These are phyloP conservation scores for Phytoseiulus persimilis DNA, from an alignment of 2,888 invertebrate species.

Conservation along the genomic window DNA sequence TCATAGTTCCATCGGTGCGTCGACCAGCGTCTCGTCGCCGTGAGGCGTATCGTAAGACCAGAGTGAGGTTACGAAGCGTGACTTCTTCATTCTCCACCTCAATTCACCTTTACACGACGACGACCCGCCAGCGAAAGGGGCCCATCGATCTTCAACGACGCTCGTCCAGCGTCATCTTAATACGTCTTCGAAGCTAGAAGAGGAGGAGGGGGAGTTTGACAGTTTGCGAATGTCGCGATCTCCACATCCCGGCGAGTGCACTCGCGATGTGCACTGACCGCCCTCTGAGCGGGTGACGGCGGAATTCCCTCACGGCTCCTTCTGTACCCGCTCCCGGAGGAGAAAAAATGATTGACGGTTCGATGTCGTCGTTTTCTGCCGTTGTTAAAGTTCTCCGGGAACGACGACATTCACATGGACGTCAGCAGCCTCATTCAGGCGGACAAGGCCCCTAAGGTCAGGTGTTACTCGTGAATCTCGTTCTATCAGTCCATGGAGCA, in stretches of 20 bases:
- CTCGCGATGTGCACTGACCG: background rate
- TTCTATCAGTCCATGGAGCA: too few species aligned
- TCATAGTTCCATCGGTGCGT: background rate
- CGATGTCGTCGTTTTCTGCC: too few species aligned
- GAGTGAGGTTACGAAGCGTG: conserved; percentile 5
- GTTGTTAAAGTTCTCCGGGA: background rate
- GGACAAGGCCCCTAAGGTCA: too few species aligned
- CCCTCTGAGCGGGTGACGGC: background rate
- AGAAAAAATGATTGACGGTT: too few species aligned
- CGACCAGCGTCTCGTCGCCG: background rate
- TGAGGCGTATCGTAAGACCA: background rate
- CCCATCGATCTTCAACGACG: background rate
- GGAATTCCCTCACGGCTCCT: background rate
- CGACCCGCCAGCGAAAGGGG: background rate
- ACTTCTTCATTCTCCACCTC: background rate
- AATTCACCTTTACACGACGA: background rate
- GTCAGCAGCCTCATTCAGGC: too few species aligned
- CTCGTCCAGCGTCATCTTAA: background rate
- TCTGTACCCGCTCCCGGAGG: background rate
- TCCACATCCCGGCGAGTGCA: background rate
- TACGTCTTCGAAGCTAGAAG: background rate
- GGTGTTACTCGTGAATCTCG: too few species aligned
- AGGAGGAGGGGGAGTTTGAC: background rate
- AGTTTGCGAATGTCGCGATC: background rate
- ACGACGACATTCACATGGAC: background rate